These are phyloP conservation scores for Oxyura jamaicensis DNA, from an alignment of 2,113 vertebrate genomes.

Conservation along the genomic window DNA sequence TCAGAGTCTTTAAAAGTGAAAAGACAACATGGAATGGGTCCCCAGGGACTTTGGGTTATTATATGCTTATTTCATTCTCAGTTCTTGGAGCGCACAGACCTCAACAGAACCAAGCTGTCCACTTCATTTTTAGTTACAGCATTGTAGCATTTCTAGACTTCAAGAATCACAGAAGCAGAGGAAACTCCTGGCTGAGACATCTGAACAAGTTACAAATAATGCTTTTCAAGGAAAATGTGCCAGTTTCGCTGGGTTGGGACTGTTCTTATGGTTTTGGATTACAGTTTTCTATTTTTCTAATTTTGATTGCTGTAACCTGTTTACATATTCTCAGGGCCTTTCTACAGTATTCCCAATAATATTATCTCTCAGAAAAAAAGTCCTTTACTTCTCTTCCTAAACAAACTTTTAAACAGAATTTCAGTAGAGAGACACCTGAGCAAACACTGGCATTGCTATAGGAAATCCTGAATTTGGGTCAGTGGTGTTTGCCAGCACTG, in stretches of 20 bases:
- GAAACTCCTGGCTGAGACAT: neutral
- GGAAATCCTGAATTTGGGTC: neutral
- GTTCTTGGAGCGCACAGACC: neutral
- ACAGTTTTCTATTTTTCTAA: neutral
- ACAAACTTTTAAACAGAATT: neutral
- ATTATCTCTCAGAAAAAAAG: neutral
- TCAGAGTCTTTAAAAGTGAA: neutral
- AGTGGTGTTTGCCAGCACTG: neutral
- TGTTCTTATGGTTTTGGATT: neutral
- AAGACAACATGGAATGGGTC: neutral
- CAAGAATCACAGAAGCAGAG: neutral
- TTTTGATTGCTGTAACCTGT: slow-evolving; percentile 8
- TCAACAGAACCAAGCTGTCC: accelerated
- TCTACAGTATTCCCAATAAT: neutral
- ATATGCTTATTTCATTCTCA: neutral
- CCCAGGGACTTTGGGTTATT: neutral
- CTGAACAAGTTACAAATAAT: neutral
- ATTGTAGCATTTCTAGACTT: neutral
- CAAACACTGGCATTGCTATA: neutral
- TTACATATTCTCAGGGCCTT: neutral
- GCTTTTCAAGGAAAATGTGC: neutral
- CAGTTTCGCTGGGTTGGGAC: neutral
- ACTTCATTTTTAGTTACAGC: neutral
- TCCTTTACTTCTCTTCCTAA: neutral
- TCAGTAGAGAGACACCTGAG: neutral